These are phyloP conservation scores for Atopsyche davidsoni DNA, from an alignment of 1,140 invertebrate genomes.

Conservation along the genomic window DNA sequence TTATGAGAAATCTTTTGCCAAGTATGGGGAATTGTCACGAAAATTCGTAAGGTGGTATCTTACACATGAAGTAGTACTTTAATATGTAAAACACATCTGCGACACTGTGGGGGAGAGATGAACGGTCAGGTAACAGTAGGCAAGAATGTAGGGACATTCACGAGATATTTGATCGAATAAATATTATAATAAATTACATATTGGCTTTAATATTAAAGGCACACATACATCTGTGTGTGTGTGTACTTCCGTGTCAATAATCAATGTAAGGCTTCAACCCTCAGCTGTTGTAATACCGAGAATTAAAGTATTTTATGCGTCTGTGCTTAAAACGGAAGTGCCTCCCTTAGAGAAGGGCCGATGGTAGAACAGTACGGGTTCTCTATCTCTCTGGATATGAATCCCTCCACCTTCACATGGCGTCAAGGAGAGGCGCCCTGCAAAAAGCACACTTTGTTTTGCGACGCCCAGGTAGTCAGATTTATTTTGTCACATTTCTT, in stretches of 20 bases:
- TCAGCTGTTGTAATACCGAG: too few species aligned
- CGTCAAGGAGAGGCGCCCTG: slow-evolving; percentile 20
- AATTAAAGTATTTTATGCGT: too few species aligned
- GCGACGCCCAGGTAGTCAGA: slow-evolving; percentile 7
- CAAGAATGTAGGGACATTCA: too few species aligned
- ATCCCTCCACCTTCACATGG: slow-evolving; percentile 20
- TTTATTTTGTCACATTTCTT: slow-evolving; percentile 20
- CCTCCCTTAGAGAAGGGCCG: background rate
- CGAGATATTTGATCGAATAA: too few species aligned
- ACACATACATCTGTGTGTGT: too few species aligned
- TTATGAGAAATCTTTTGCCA: background rate
- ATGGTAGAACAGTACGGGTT: slow-evolving; percentile 11
- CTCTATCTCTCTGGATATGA: slow-evolving; percentile 23
- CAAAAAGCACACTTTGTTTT: slow-evolving; percentile 19
- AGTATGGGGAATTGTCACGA: background rate
- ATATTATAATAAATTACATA: too few species aligned
- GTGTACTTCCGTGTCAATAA: too few species aligned
- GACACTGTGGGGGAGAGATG: background rate
- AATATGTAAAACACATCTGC: slow-evolving; percentile 11
- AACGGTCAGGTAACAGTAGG: too few species aligned
- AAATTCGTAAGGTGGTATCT: background rate
- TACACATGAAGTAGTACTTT: background rate
- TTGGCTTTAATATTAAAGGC: too few species aligned
- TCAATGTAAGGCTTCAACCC: too few species aligned
- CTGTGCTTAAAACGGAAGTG: too few species aligned